Conservation (phyloP, 2,797 vertebrate genomes). For the Nothura maculosa region DNA sequence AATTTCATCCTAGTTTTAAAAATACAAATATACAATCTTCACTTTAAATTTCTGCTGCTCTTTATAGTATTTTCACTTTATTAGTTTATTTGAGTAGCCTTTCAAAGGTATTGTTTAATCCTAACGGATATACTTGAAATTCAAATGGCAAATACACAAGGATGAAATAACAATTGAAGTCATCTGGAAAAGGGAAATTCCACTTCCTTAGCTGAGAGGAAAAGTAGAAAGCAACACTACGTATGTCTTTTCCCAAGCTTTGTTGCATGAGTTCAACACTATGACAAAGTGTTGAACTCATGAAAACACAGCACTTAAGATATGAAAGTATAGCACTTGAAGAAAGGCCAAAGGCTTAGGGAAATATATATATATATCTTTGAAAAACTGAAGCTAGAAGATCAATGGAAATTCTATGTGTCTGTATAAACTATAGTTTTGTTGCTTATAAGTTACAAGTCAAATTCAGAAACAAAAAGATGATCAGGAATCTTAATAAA, state of each 20-base stretch:
- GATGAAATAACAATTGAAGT: background rate
- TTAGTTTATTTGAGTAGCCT: background rate
- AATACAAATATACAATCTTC: background rate
- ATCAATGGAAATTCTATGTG: background rate
- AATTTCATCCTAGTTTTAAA: background rate
- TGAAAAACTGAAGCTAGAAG: background rate
- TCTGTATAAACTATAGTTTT: background rate
- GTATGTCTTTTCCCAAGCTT: background rate
- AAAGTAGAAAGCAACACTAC: background rate
- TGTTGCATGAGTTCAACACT: background rate
- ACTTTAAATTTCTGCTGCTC: background rate
- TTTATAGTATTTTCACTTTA: background rate
- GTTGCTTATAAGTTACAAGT: background rate
- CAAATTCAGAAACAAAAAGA: background rate
- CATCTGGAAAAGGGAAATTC: background rate
- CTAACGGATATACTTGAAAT: background rate
- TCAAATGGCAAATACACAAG: background rate
- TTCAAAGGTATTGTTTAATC: background rate
- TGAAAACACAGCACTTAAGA: background rate
- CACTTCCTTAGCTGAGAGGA: background rate
- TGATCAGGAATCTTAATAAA: background rate
- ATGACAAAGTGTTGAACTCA: too few species aligned
- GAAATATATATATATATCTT: background rate
- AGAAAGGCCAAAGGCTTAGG: background rate
- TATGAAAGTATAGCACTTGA: background rate